Evolutionary conservation across 2,888 invertebrate species (phyloP), one percentile per base, ranked within the genome.

Genomic region (Orthonevra nobilis): DNA sequence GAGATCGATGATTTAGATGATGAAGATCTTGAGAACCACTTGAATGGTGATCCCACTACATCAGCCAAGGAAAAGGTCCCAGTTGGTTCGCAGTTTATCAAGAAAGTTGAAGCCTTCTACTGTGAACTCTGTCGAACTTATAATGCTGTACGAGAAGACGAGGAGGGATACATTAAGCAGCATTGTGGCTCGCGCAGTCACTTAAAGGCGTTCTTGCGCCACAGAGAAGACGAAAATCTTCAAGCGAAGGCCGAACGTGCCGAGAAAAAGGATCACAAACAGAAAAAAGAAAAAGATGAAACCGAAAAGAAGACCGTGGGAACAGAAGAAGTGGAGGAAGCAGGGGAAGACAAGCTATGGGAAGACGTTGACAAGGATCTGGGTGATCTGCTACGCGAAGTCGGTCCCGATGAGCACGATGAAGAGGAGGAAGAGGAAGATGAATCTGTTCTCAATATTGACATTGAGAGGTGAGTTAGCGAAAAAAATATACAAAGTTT

Each of bases 301-400:
- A 5, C 46, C 12, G 64, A 82, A 0, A 82, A 77, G 36, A 79
- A 82, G n/a, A 50, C 32, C 1, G 82, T 74, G 0, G 82, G 50
- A 4, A 81, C 85, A 26, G 73, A 83, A n/a, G 87, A 87, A 19
- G 90, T 89, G n/a, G 89, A 89, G 19, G 92, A 90, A 30, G 88
- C 89, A 23, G 91, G 89, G 70, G 92, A 93, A 83, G 94, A 94
- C 83, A 94, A 94, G 84, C 85, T 94, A 63, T 95, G 95, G 95
- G 94, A 93, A 19, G 94, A 94, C 86, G 94, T 95, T 23, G 94
- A 95, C 86, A 95, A 95, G 85, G 94, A 94, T 86, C 90, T 95
- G 73, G 94, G 94, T 3, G 94, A 94, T 84, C 90, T 95, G 58
- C 89, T 95, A 28, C 91, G 93, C 9, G 93, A 93, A 85, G 92